Percentiles rank a stretch among this genome's conserved stretches.
Conservation (phyloP, 2,888 invertebrate genomes). For the Meandrusa payeni region DNA sequence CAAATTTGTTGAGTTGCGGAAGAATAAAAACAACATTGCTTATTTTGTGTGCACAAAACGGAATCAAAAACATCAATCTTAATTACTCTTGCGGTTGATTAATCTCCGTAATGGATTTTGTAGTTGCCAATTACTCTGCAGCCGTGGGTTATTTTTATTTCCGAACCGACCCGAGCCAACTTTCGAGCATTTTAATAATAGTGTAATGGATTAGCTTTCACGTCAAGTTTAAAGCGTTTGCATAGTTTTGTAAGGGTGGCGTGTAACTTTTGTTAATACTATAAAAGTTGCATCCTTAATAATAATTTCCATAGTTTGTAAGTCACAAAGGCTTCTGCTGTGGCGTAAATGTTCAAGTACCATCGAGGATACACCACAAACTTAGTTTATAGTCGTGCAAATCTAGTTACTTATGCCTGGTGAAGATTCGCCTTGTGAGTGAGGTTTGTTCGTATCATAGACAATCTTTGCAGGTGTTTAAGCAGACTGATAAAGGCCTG, state of each 20-base stretch:
- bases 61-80: constrained; percentile 17
- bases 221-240: constrained; percentile 6
- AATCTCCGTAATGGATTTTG: constrained; percentile 15
- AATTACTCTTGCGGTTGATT: constrained; percentile 18
- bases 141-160: constrained; percentile 14
- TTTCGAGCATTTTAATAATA: constrained; percentile 11
- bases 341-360: no score
- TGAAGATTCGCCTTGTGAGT: no score
- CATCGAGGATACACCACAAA: no score
- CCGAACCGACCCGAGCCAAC: constrained; percentile 11
- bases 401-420: no score
- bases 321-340: no score
- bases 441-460: no score
- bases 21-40: constrained; percentile 6
- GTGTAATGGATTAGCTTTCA: constrained; percentile 15
- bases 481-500: constrained; percentile 44
- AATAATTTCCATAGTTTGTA: no score
- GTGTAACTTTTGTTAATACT: no score
- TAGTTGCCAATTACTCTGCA: constrained; percentile 19
- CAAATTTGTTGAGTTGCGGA: background rate
- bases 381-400: no score
- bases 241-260: no score
- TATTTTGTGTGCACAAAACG: constrained; percentile 3
- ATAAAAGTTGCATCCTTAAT: no score
- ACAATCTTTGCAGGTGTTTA: constrained; percentile 50